phyloP scores from a whole-genome alignment of 53 echinoderm and acorn worm species.

The Stichopus horrens region DNA sequence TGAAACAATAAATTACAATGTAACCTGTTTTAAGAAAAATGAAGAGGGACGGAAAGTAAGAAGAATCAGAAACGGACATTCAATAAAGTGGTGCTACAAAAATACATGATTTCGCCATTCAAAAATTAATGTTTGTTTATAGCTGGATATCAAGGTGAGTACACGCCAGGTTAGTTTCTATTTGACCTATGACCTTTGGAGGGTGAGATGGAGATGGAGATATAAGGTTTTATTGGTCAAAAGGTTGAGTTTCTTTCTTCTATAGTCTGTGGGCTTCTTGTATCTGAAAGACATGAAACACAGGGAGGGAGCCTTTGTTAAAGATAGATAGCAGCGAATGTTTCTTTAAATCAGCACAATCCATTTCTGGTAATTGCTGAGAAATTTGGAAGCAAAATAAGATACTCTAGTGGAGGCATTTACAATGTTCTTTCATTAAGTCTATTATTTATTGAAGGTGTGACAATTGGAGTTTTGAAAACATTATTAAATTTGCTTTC shows the following conservation, averaged over 20 bases:
- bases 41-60: no score
- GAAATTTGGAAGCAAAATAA: no score
- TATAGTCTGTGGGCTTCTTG: slow-evolving; percentile 89
- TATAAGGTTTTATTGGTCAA: slow-evolving; percentile 81
- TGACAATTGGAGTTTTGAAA: no score
- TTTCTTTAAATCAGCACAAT: neutral
- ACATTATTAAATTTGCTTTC: no score
- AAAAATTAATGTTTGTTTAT: neutral
- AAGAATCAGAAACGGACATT: no score
- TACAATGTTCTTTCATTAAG: no score
- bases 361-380: no score
- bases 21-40: no score
- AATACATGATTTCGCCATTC: neutral
- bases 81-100: neutral
- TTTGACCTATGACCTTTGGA: slow-evolving; percentile 47
- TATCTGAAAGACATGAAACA: slow-evolving; percentile 59
- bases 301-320: neutral
- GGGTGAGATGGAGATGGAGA: slow-evolving; percentile 73
- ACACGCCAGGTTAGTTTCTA: neutral
- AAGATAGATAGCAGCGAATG: neutral
- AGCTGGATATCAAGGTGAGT: neutral
- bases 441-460: no score
- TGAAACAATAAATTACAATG: no score
- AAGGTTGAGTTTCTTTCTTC: slow-evolving; percentile 79
- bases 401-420: no score